Evolutionary conservation across 2,113 vertebrate genomes (phyloP), one percentile per base, ranked within the genome.

Genomic region (Pogonocichla stellata): DNA sequence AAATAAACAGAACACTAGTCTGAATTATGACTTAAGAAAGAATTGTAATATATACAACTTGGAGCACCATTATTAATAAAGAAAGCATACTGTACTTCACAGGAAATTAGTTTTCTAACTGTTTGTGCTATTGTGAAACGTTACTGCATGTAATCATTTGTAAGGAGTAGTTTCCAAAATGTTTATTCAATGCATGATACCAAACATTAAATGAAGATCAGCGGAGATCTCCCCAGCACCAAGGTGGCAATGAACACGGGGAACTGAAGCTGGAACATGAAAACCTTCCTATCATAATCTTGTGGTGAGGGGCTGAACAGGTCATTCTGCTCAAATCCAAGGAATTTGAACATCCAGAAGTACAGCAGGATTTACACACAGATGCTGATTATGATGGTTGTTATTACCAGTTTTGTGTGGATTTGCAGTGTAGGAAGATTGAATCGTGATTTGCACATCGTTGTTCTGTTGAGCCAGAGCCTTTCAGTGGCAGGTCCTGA

Each of bases 61-160:
- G 57, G 31, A 67, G 43, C 71, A 65, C 61, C 33, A 54, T 94
- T 95, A 86, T 90, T 95, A 94, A 84, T 60, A 82, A 74, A 93
- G 61, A 81, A 93, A 96, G 65, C 29, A 64, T 34, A 48, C 51
- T 33, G 60, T 29, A 57, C 61, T 95, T 96, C 73, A 65, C 94
- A 92, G 86, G 93, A 96, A 95, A 95, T 93, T 92, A 79, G n/a
- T 95, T 95, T 86, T 86, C 66, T 94, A 96, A 89, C 92, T 86
- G 43, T 81, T 86, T 79, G 54, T 84, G 71, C 45, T 91, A 7
- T 78, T 92, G 66, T 82, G 85, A 77, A 95, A 89, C 79, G 88
- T 72, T 95, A 77, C 83, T 74, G 58, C 17, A 1, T 70, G 88
- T 78, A 92, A 80, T 77, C 33, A 88, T 66, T 86, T 94, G 38